A percentile compares a stretch with the other conserved stretches of the same genome.
These are phyloP conservation scores for Leucoraja erinaceus DNA, from an alignment of 2,113 vertebrate genomes.

Conservation along the genomic window DNA sequence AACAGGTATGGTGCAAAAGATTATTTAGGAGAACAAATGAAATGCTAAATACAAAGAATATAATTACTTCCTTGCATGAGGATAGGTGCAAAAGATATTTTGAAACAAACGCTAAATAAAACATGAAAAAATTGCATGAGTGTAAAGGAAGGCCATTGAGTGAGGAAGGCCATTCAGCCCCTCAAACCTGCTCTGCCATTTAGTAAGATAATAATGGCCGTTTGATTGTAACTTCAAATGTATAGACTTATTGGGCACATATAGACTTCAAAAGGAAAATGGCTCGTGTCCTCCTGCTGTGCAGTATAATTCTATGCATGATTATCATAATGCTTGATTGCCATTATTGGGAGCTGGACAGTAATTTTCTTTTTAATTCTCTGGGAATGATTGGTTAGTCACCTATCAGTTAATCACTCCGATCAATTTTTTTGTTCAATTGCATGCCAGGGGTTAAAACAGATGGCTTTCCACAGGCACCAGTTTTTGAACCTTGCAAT, in stretches of 20 bases:
- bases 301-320: neutral
- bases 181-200: too few species aligned
- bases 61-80: neutral
- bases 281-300: neutral
- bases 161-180: too few species aligned
- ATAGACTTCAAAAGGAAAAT: neutral
- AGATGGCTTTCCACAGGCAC: neutral
- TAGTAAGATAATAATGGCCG: too few species aligned
- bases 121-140: neutral
- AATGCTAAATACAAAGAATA: neutral
- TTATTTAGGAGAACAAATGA: neutral
- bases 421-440: neutral
- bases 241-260: neutral
- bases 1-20: too few species aligned
- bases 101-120: neutral
- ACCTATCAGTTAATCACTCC: neutral
- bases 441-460: neutral
- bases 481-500: neutral
- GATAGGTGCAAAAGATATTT: neutral
- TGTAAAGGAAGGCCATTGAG: too few species aligned
- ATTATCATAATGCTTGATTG: neutral
- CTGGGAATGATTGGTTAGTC: neutral
- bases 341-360: neutral
- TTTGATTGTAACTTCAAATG: too few species aligned
- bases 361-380: neutral